Evolutionary conservation across 2,797 vertebrate species (phyloP).

Genomic region (Peromyscus nudipes): DNA sequence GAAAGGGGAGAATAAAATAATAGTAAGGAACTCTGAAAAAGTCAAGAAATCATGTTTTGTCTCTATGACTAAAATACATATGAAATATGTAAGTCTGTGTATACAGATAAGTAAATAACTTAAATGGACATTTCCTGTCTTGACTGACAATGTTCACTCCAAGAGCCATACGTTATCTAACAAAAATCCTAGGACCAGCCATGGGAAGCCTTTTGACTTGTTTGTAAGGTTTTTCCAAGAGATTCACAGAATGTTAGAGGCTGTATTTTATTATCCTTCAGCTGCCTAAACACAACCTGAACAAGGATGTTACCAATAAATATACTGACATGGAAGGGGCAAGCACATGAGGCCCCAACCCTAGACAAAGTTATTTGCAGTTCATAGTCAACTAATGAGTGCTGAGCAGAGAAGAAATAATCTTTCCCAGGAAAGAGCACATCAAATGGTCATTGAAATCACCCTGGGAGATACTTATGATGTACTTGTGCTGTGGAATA

Average conservation of each 20-base stretch:
- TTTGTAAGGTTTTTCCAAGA: not conserved
- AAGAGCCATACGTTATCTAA: not conserved
- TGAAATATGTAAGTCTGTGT: not conserved
- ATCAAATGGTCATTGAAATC: not conserved
- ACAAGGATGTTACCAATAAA: not conserved
- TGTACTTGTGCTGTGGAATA: too few relatives aligned
- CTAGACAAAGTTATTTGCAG: not conserved
- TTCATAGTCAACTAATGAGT: not conserved
- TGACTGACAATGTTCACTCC: not conserved
- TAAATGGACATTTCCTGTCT: not conserved
- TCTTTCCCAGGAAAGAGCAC: not conserved
- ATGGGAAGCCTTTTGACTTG: not conserved
- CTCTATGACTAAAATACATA: not conserved
- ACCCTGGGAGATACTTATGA: too few relatives aligned
- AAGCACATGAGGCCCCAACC: not conserved
- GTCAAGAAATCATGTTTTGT: not conserved
- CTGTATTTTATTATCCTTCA: not conserved
- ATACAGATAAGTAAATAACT: not conserved
- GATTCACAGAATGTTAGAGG: not conserved
- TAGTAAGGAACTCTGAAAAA: not conserved
- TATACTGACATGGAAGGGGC: not conserved
- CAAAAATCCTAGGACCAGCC: not conserved
- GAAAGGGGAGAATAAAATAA: not conserved
- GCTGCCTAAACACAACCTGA: not conserved
- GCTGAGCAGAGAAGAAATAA: not conserved